These are phyloP conservation scores for Lamellibrachia luymesi DNA, from an alignment of 1,140 invertebrate species.

Conservation along the genomic window DNA sequence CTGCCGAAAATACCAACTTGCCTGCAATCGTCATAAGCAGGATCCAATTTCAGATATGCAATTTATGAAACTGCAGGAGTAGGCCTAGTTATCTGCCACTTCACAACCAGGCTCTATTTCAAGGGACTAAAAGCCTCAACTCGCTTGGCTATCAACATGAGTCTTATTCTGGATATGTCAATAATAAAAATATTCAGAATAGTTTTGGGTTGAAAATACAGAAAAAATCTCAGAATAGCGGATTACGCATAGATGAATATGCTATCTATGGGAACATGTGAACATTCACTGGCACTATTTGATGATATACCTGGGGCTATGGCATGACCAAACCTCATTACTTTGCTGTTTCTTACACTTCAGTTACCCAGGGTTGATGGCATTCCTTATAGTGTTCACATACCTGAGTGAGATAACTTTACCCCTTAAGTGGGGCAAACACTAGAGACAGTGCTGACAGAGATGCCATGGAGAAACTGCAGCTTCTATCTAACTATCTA, in stretches of 20 bases:
- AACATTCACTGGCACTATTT: not conserved
- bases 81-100: not conserved
- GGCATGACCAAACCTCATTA: not conserved
- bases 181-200: not conserved
- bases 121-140: not conserved
- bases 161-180: not conserved
- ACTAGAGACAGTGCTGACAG: not conserved
- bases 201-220: not conserved
- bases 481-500: not conserved
- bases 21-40: not conserved
- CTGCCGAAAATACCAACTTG: not conserved
- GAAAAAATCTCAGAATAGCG: too few species aligned
- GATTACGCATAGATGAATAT: too few species aligned
- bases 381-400: not conserved
- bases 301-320: not conserved
- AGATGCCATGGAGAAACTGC: not conserved
- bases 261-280: too few species aligned
- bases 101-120: not conserved
- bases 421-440: not conserved
- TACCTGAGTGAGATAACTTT: not conserved
- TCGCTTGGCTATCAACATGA: not conserved
- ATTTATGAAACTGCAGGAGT: not conserved
- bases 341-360: not conserved
- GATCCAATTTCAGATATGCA: not conserved
- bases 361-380: not conserved